Conservation (phyloP, 2,113 vertebrate species). For the Siniperca chuatsi region DNA sequence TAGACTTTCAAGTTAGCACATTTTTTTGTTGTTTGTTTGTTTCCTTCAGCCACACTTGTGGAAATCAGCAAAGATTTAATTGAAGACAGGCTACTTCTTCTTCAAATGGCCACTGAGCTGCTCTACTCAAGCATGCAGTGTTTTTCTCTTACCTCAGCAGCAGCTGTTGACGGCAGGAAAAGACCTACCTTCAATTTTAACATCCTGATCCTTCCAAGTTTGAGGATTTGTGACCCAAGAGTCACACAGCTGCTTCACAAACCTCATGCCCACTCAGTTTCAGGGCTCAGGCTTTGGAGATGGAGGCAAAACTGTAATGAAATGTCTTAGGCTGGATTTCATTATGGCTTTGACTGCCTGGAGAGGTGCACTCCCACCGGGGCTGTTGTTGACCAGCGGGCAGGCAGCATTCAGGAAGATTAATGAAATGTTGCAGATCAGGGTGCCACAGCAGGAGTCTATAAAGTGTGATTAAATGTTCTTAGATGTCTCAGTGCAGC, state of each 20-base stretch:
- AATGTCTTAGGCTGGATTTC: slow-evolving; percentile 17
- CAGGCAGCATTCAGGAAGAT: not conserved
- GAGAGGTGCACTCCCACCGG: not conserved
- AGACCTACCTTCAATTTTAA: not conserved
- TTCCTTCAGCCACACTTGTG: not conserved
- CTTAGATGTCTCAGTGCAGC: not conserved
- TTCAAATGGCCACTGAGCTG: slow-evolving; percentile 2
- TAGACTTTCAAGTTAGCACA: not conserved
- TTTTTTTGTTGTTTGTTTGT: not conserved
- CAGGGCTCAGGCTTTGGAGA: not conserved
- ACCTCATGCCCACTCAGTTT: not conserved
- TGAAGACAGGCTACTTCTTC: not conserved
- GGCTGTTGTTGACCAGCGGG: not conserved
- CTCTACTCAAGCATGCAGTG: not conserved
- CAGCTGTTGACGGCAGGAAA: not conserved
- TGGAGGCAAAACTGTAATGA: slow-evolving; percentile 2
- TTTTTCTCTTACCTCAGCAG: not conserved
- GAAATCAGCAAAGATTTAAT: not conserved
- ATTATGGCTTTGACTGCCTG: not conserved
- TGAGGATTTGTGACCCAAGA: not conserved
- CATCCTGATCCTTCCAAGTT: not conserved
- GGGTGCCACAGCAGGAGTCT: not conserved
- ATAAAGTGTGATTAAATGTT: not conserved
- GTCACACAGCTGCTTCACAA: not conserved
- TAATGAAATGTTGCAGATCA: slow-evolving; percentile 26